Conservation (phyloP, 2,797 vertebrate genomes). For the Hafferia zeledoni region DNA sequence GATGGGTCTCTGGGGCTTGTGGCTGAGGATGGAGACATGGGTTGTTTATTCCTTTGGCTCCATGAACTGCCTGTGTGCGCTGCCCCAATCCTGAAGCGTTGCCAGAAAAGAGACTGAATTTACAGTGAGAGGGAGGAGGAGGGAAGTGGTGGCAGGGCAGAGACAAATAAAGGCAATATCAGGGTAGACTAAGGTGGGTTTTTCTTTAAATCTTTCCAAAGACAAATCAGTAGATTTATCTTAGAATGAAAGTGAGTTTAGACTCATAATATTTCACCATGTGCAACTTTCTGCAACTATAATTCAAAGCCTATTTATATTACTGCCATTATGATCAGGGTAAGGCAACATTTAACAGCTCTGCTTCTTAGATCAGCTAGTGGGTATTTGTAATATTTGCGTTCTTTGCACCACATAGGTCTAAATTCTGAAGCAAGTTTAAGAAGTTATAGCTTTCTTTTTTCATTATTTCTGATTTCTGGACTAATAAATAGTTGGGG, state of each 20-base stretch:
- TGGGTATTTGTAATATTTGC: not conserved
- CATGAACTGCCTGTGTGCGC: rapidly evolving
- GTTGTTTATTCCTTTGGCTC: rapidly evolving
- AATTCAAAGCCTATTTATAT: not conserved
- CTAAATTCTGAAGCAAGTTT: constrained; percentile 35
- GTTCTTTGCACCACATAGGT: not conserved
- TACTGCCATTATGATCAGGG: not conserved
- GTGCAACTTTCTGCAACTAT: not conserved
- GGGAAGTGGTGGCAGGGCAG: not conserved
- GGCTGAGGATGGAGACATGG: not conserved
- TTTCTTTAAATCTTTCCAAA: not conserved
- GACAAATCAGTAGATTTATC: not conserved
- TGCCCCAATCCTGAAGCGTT: rapidly evolving
- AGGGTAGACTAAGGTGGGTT: not conserved
- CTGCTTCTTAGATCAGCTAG: not conserved
- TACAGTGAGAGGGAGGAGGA: not conserved
- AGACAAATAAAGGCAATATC: not conserved
- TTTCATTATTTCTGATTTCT: not conserved
- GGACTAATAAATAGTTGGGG: not conserved
- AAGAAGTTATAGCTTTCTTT: not conserved
- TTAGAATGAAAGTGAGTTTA: not conserved
- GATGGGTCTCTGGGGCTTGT: rapidly evolving
- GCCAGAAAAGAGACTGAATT: not conserved
- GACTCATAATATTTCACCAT: not conserved
- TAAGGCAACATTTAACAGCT: constrained; percentile 1